Percentiles rank a stretch among this genome's conserved stretches.
Evolutionary conservation across 2,113 vertebrate species (phyloP).

Genomic region (Ptilorrhoa leucosticta): DNA sequence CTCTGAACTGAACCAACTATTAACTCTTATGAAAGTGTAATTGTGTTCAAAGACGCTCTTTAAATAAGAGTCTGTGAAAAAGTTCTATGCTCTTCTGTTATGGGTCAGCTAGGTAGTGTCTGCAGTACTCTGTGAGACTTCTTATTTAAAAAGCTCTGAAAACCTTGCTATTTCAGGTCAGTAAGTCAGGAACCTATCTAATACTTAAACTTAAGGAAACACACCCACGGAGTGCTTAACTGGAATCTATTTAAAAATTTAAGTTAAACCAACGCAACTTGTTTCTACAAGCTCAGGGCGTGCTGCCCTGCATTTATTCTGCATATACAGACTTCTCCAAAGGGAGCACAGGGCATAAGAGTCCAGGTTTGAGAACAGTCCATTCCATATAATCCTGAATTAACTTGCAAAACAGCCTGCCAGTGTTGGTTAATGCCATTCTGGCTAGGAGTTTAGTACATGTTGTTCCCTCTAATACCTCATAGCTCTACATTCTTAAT

Average conservation of each 20-base stretch:
- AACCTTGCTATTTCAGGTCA: neutral
- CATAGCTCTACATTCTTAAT: neutral
- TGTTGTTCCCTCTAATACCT: neutral
- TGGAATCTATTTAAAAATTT: neutral
- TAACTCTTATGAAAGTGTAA: neutral
- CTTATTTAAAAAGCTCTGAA: neutral
- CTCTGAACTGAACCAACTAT: neutral
- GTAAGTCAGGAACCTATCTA: neutral
- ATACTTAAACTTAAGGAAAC: neutral
- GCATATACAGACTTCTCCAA: neutral
- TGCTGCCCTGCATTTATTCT: neutral
- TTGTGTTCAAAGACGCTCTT: neutral
- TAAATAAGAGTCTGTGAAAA: neutral
- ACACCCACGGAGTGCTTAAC: neutral
- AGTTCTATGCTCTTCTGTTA: neutral
- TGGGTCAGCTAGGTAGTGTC: neutral
- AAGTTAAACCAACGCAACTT: neutral
- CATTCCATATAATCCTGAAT: conserved; percentile 1
- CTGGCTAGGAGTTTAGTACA: neutral
- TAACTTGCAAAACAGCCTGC: neutral
- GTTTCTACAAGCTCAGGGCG: neutral
- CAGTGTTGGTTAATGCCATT: neutral
- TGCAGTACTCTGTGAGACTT: neutral
- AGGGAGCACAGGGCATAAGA: neutral
- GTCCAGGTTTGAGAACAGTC: neutral